These are phyloP conservation scores for Hirtodrosophila confusa DNA, from an alignment of 2,888 invertebrate genomes.

Conservation along the genomic window DNA sequence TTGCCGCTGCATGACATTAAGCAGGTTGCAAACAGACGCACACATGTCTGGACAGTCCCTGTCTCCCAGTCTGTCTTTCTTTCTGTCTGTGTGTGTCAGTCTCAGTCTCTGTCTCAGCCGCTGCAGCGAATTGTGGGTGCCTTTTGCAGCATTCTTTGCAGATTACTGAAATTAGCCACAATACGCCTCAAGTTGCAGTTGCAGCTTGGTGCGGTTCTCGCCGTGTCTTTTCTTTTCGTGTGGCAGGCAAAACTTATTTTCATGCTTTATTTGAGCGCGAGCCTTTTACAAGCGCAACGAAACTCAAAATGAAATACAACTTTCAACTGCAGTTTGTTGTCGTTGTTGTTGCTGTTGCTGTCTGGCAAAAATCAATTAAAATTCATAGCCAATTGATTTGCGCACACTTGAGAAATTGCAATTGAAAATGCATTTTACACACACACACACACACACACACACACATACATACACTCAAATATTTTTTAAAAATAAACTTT, in stretches of 20 bases:
- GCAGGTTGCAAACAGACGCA: constrained; percentile 80
- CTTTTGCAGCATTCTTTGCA: constrained; percentile 71
- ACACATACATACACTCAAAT: background rate
- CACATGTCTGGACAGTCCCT: constrained; percentile 58
- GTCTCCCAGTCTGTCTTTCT: constrained; percentile 38
- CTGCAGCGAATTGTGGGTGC: constrained; percentile 81
- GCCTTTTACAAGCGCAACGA: constrained; percentile 79
- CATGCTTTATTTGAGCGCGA: constrained; percentile 73
- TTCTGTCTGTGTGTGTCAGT: background rate
- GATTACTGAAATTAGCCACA: constrained; percentile 78
- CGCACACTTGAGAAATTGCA: constrained; percentile 58
- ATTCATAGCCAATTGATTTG: constrained; percentile 83
- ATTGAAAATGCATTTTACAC: constrained; percentile 55
- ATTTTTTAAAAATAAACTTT: constrained; percentile 18
- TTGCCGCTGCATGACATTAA: constrained; percentile 81
- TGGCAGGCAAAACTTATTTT: constrained; percentile 72
- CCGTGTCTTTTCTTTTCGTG: background rate
- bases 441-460: constrained; percentile 13
- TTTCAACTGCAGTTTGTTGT: constrained; percentile 45
- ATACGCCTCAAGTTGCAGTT: constrained; percentile 52
- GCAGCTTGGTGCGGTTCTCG: constrained; percentile 2
- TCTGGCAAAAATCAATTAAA: constrained; percentile 80
- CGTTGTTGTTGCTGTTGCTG: constrained; percentile 26
- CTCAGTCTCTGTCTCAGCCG: constrained; percentile 23
- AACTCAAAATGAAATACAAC: constrained; percentile 77